A percentile compares a stretch with the other conserved stretches of the same genome.
phyloP scores from a whole-genome alignment of 2,888 invertebrate species.

The Caenorhabditis macrosperma region DNA sequence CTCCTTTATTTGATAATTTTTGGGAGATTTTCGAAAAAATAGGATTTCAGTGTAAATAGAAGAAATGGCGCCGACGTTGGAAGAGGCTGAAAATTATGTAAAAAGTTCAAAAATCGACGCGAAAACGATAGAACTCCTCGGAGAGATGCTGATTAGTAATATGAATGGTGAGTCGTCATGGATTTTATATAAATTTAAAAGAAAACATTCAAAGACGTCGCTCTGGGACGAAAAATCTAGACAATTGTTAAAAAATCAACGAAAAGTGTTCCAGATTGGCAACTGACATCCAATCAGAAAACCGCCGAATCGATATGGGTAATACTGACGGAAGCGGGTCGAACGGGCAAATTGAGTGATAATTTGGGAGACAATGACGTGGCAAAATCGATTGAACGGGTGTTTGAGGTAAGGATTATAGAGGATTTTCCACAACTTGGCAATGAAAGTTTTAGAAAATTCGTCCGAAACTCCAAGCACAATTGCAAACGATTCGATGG shows the following conservation, averaged over 20 bases:
- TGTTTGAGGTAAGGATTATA: constrained; percentile 19
- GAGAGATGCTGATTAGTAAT: constrained; percentile 22
- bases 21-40: too few relatives aligned
- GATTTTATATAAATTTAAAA: not conserved
- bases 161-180: constrained; percentile 32
- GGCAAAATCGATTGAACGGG: not conserved
- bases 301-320: constrained; percentile 53
- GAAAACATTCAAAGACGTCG: too few relatives aligned
- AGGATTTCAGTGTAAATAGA: constrained; percentile 3
- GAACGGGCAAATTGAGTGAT: constrained; percentile 15
- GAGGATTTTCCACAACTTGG: not conserved
- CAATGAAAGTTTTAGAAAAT: constrained; percentile 34
- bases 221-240: too few relatives aligned
- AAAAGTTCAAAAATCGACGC: constrained; percentile 7
- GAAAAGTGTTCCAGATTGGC: constrained; percentile 29
- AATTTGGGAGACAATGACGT: constrained; percentile 33
- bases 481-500: constrained; percentile 60
- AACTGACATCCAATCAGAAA: constrained; percentile 3
- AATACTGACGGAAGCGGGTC: constrained; percentile 42
- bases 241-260: too few relatives aligned
- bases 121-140: constrained; percentile 25
- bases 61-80: constrained; percentile 14
- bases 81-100: constrained; percentile 28
- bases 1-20: too few relatives aligned
- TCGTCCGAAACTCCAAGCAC: constrained; percentile 8